Conservation (phyloP, 1,140 invertebrate species). For the Papilio polytes region DNA sequence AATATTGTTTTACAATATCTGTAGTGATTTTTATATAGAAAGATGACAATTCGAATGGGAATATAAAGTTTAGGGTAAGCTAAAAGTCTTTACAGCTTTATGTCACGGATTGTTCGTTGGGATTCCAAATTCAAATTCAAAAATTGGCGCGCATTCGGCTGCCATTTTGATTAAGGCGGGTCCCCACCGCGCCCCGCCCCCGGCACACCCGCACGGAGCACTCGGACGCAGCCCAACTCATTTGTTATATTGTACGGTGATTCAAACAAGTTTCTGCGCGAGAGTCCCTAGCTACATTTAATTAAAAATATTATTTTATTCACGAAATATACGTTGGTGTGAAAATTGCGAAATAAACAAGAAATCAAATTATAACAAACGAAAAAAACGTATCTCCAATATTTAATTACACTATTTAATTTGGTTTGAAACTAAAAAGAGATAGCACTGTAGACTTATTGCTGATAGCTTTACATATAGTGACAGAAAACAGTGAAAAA, state of each 20-base stretch:
- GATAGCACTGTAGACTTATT: too few species aligned
- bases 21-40: background rate
- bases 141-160: constrained; percentile 75
- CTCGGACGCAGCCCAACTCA: constrained; percentile 83
- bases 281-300: constrained; percentile 26
- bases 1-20: background rate
- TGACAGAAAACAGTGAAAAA: too few species aligned
- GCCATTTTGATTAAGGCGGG: constrained; percentile 83
- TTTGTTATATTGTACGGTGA: constrained; percentile 79
- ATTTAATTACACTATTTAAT: background rate
- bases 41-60: background rate
- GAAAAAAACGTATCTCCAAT: background rate
- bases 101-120: constrained; percentile 1
- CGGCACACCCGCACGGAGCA: constrained; percentile 67
- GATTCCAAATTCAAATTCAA: constrained; percentile 64
- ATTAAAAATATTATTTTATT: background rate
- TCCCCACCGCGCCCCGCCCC: constrained; percentile 67
- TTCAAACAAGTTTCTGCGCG: constrained; percentile 61
- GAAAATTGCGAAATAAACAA: background rate
- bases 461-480: too few species aligned
- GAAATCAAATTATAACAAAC: background rate
- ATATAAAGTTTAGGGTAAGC: background rate
- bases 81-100: background rate
- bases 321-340: background rate
- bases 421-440: too few species aligned